A percentile compares a stretch with the other conserved stretches of the same genome.
Conservation (phyloP, 2,797 vertebrate genomes). For the Graptemys geographica region DNA sequence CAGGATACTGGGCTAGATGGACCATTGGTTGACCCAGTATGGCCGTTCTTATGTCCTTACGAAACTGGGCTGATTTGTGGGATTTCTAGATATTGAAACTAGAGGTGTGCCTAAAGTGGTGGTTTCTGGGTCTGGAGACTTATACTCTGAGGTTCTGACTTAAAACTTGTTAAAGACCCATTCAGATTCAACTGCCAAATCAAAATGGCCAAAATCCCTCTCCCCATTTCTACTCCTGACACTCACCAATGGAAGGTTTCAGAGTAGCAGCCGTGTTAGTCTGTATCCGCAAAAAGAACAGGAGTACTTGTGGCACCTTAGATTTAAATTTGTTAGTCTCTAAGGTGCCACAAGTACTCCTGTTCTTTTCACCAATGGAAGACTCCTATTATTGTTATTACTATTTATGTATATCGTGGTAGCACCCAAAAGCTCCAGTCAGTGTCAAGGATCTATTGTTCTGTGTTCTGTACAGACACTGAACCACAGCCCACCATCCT, state of each 20-base stretch:
- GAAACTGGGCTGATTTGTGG: not conserved
- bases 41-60: not conserved
- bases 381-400: not conserved
- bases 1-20: not conserved
- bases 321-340: too few species aligned
- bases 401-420: not conserved
- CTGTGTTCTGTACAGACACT: fast-evolving
- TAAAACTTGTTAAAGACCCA: not conserved
- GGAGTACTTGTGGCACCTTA: too few species aligned
- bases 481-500: not conserved
- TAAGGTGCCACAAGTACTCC: too few species aligned
- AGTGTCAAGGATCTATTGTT: not conserved
- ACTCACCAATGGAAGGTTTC: not conserved
- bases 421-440: not conserved
- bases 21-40: not conserved
- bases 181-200: not conserved
- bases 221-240: not conserved
- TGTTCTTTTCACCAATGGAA: not conserved
- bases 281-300: too few species aligned
- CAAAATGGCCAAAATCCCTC: fast-evolving
- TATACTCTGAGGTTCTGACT: not conserved
- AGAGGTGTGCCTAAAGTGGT: not conserved
- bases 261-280: too few species aligned
- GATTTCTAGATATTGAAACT: not conserved
- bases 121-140: not conserved